Conservation (phyloP, 2,888 invertebrate species). For the Nipponacmea schrenckii region DNA sequence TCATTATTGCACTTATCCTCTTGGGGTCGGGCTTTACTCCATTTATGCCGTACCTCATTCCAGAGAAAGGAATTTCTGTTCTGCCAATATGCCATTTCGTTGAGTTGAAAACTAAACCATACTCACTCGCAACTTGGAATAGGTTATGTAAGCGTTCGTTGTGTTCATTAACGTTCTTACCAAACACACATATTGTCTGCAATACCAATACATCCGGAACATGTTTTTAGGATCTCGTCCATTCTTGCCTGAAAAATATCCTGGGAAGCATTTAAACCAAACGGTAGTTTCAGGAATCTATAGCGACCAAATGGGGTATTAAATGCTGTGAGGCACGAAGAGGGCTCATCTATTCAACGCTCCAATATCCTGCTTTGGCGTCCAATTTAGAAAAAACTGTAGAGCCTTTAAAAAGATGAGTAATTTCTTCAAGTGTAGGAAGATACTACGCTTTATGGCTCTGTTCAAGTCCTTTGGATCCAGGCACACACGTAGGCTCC, state of each 20-base stretch:
- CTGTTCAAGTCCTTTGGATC: neutral
- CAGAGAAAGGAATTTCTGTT: constrained; percentile 6
- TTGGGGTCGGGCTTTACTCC: too few relatives aligned
- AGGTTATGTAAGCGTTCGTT: neutral
- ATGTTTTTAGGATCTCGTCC: constrained; percentile 1
- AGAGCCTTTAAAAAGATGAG: neutral
- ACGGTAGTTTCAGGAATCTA: neutral
- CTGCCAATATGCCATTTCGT: neutral
- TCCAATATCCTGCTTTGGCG: neutral
- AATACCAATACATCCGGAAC: neutral
- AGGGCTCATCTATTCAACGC: neutral
- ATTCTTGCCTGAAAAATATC: constrained; percentile 4
- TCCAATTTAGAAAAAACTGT: neutral
- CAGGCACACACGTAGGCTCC: neutral
- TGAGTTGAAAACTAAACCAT: neutral
- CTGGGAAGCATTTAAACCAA: neutral
- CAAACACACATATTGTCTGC: neutral
- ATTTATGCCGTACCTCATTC: constrained; percentile 1
- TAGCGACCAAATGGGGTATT: constrained; percentile 3
- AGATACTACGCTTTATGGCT: neutral
- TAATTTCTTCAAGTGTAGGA: neutral
- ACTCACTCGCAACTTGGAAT: neutral
- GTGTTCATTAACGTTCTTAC: too few relatives aligned
- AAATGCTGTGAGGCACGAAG: neutral
- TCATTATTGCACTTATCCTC: too few relatives aligned